Evolutionary conservation across 2,888 invertebrate genomes (phyloP), one percentile per base, ranked within the genome.

Genomic region (Caenorhabditis becei): DNA sequence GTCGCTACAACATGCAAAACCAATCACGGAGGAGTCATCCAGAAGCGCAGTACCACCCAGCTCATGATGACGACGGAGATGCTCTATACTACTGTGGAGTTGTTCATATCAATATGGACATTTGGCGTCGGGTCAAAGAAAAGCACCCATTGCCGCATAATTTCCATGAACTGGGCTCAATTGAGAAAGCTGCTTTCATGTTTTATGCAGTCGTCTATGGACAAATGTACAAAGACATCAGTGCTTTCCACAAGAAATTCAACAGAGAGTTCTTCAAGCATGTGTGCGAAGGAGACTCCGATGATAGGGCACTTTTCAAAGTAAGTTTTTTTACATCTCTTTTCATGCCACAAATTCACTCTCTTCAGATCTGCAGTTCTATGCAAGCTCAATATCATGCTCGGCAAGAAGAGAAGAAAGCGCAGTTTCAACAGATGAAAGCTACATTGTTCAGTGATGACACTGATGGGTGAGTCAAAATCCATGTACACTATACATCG

Each of bases 401-500:
- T 8, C 35, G 77, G 16, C 63, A 47, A 28, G 53, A 77, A 23
- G 47, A 63, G 18, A 84, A 81, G 37, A 77, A 85, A 37, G 59
- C 66, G 18, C 84, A 84, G 7, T 86, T 88, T 49, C 83, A 87
- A 10, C 77, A 72, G 1, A 80, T 84, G 18, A 88, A 85, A 54
- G 78, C 79, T 18, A 85, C 83, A 54, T 65, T 88, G 41, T 89
- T 89, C 81, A 86, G 87, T 63, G 90, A 90, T 74, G 90, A 88
- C 41, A 80, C 86, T 37, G 90, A 89, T 53, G 87, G 87, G 88
- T 86, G n/a, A 75, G 79, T 77, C 11, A 32, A 4, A 32, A 32
- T 32, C 5, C 32, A 10, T 10, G 32, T 32, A 10, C 4, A 44
- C 10, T 47, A 16, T 14, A n/a, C 20, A 23, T 37, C 10, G n/a